These are phyloP conservation scores for Drosophila melanica DNA, from an alignment of 1,140 invertebrate genomes.

Conservation along the genomic window DNA sequence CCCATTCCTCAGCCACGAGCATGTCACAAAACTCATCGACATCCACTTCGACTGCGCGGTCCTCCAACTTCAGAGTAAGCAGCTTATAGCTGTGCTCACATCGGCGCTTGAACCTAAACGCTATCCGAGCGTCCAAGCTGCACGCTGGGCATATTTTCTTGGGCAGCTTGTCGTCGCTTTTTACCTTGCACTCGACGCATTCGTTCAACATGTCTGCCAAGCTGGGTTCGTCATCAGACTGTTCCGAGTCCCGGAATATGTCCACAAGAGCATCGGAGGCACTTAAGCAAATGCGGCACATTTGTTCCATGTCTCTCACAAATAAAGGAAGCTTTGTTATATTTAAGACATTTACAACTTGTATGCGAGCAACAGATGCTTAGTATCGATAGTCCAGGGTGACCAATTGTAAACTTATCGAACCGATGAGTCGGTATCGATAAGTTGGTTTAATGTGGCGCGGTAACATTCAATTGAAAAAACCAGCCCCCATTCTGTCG, in stretches of 20 bases:
- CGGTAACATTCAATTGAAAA: slow-evolving; percentile 5
- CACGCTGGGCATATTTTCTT: slow-evolving; percentile 15
- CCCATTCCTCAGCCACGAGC: slow-evolving; percentile 22
- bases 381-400: not conserved
- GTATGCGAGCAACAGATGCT: slow-evolving; percentile 12
- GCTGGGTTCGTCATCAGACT: slow-evolving; percentile 3
- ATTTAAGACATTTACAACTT: not conserved
- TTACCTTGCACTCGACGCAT: slow-evolving; percentile 13
- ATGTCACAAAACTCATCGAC: slow-evolving; percentile 19
- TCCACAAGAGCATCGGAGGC: not conserved
- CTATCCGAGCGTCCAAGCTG: slow-evolving; percentile 12
- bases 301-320: slow-evolving; percentile 1
- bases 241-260: slow-evolving; percentile 7
- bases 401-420: not conserved
- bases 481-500: too few species aligned
- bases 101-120: slow-evolving; percentile 21
- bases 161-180: slow-evolving; percentile 14
- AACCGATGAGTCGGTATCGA: not conserved
- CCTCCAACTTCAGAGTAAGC: slow-evolving; percentile 17
- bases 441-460: not conserved
- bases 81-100: slow-evolving; percentile 33
- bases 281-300: slow-evolving; percentile 24
- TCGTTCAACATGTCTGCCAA: slow-evolving; percentile 28
- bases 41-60: slow-evolving; percentile 5
- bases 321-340: not conserved